phyloP scores from a whole-genome alignment of 2,797 vertebrate species.

The Lacerta bilineata region DNA sequence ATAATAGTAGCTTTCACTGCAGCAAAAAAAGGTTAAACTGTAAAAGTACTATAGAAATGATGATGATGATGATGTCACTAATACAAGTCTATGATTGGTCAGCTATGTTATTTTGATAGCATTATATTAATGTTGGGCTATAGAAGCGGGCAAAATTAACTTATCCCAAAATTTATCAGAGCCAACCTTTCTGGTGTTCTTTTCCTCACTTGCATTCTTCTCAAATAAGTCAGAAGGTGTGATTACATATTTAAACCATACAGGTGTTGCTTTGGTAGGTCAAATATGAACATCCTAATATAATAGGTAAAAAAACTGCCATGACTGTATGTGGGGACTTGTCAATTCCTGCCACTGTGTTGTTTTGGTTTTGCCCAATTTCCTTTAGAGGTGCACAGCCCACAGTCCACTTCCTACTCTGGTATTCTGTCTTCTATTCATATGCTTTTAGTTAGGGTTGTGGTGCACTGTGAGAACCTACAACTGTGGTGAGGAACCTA shows the following conservation, averaged over 20 bases:
- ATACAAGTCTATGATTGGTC: neutral
- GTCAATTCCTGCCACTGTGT: neutral
- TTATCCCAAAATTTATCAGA: neutral
- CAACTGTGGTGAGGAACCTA: no score
- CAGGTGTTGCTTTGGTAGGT: neutral
- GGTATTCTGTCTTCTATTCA: neutral
- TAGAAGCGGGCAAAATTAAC: neutral
- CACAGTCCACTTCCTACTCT: neutral
- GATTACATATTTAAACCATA: neutral
- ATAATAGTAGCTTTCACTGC: neutral
- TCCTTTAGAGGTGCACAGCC: neutral
- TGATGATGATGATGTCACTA: accelerated
- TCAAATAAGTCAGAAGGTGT: neutral
- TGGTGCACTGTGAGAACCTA: no score
- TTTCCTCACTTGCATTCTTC: neutral
- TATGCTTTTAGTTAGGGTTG: neutral
- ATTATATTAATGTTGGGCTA: neutral
- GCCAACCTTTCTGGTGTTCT: neutral
- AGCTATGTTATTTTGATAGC: neutral
- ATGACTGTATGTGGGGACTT: neutral
- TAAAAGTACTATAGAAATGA: neutral
- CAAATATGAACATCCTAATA: neutral
- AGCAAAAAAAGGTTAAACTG: neutral
- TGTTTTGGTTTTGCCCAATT: neutral
- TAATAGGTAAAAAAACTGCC: neutral